Base-by-base conservation (phyloP, 1,140 invertebrate species). In the Daktulosphaira vitifoliae region DNA sequence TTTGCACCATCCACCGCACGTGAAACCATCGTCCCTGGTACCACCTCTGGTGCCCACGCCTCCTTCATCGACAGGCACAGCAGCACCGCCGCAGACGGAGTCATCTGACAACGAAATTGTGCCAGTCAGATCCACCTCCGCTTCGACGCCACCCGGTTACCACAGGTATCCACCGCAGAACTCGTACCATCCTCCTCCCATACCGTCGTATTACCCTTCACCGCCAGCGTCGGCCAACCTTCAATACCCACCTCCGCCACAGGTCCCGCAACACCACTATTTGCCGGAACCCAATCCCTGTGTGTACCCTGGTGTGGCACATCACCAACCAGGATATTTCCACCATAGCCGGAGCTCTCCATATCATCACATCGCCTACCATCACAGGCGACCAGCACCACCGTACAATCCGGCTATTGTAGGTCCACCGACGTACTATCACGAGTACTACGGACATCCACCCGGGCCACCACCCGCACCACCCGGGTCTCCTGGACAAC, bases 211-310 rank as follows among this genome's bases (percentile, higher is more conserved):
- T 54, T 72, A 72, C 50, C 70, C 71, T 3, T 69, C 70, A 2
- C 69, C 69, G 0, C 69, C 69, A 13, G 66, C 68, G 13, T 65
- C 67, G 1, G 67, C 68, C 33, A 71, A 65, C 52, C 49, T 70
- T 66, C 77, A 76, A 66, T 77, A 68, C 66, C 78, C 76, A 65
- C 48, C 44, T 26, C 65, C 69, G 26, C 71, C 49, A 3, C 65
- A 46, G 4, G 80, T 52, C 22, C 75, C 76, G 68, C 76, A 75
- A 65, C 76, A 77, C 70, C 78, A 78, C 69, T 71, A 73, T 42
- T 74, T 77, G 70, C 80, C 79, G 67, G 78, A 80, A 65, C 80
- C 67, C 5, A 76, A 81, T 71, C 81, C 80, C 75, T 82, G 84
- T 72, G 79, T 80, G 56, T 80, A 81, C 65, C 82, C 68, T 76